phyloP scores from a whole-genome alignment of 1,140 invertebrate genomes.

The Macrotrachela quadricornifera region DNA sequence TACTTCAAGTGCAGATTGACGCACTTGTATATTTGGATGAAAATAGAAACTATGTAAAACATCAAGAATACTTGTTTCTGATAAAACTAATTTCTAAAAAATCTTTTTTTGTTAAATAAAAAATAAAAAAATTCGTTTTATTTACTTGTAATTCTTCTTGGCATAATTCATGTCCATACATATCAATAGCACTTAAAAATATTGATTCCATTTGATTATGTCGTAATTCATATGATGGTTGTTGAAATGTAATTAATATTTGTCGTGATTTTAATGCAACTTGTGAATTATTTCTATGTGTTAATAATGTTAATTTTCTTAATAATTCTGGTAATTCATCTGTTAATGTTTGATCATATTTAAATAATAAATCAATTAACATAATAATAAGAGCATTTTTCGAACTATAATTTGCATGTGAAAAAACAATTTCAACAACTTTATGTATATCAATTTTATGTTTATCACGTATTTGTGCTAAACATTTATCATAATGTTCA shows the following conservation, averaged over 20 bases:
- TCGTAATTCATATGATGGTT: not conserved
- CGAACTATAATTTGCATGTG: slow-evolving; percentile 70
- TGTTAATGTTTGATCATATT: slow-evolving; percentile 78
- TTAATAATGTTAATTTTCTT: slow-evolving; percentile 75
- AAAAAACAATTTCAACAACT: slow-evolving; percentile 79
- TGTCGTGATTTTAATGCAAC: slow-evolving; percentile 73
- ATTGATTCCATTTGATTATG: slow-evolving; percentile 60
- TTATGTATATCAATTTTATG: slow-evolving; percentile 74
- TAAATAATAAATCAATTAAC: slow-evolving; percentile 41
- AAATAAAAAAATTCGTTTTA: not conserved
- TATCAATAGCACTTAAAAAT: slow-evolving; percentile 86
- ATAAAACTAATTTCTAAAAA: slow-evolving; percentile 59
- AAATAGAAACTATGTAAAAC: slow-evolving; percentile 97
- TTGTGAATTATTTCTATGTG: slow-evolving; percentile 75
- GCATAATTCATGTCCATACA: slow-evolving; percentile 92
- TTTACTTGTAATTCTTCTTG: slow-evolving; percentile 60
- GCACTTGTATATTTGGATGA: slow-evolving; percentile 64
- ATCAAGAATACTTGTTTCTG: slow-evolving; percentile 91
- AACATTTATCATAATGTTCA: slow-evolving; percentile 90
- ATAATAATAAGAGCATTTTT: slow-evolving; percentile 46
- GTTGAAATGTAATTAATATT: slow-evolving; percentile 25
- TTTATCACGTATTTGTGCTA: slow-evolving; percentile 62
- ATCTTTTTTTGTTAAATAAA: too few species aligned
- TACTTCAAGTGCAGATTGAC: slow-evolving; percentile 73
- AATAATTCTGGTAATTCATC: slow-evolving; percentile 78